Conservation (phyloP, 2,113 vertebrate species). For the Potamarius usumacintae region DNA sequence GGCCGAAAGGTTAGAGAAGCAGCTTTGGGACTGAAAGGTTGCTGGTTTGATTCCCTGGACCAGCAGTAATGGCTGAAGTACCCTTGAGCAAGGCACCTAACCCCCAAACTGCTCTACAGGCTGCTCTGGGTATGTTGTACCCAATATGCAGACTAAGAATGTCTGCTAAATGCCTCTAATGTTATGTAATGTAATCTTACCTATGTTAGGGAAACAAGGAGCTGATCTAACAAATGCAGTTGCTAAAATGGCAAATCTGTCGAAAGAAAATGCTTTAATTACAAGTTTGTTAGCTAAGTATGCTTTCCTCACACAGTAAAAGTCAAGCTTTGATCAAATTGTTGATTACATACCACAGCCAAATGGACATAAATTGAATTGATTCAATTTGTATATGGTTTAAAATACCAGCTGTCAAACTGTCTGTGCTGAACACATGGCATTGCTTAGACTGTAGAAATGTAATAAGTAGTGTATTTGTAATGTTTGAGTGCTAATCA, state of each 20-base stretch:
- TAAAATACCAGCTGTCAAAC: not conserved
- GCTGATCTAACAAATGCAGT: not conserved
- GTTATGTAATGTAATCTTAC: no score
- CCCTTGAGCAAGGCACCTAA: no score
- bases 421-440: not conserved
- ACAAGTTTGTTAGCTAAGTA: not conserved
- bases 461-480: not conserved
- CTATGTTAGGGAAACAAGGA: not conserved
- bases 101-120: no score
- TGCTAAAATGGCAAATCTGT: not conserved
- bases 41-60: no score
- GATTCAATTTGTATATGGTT: not conserved
- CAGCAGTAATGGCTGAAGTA: no score
- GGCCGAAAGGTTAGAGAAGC: no score
- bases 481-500: not conserved
- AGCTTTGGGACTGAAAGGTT: no score
- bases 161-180: no score
- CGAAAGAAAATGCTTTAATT: not conserved
- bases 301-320: not conserved
- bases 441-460: not conserved
- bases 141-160: no score
- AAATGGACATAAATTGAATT: not conserved
- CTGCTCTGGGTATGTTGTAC: no score
- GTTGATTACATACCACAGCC: not conserved
- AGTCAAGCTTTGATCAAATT: not conserved